A percentile compares a stretch with the other conserved stretches of the same genome.
Evolutionary conservation across 2,888 invertebrate species (phyloP).

Genomic region (Latrodectus elegans): DNA sequence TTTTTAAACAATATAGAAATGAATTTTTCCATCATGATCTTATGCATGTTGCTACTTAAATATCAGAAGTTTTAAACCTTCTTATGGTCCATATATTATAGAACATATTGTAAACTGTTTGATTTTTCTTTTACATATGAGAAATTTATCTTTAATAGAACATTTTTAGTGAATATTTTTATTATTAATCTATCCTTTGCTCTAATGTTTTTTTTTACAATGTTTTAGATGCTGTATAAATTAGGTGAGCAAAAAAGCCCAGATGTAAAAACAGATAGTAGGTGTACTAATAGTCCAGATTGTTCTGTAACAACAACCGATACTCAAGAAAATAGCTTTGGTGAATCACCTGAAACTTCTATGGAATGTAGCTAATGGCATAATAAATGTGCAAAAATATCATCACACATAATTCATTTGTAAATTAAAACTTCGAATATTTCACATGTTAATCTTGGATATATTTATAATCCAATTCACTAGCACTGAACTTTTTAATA

Average conservation of each 20-base stretch:
- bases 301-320: conserved; percentile 63
- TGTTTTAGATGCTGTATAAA: conserved; percentile 46
- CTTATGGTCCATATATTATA: too few species aligned
- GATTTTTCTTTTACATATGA: too few species aligned
- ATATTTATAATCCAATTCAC: neutral
- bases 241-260: conserved; percentile 53
- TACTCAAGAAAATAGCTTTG: conserved; percentile 20
- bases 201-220: neutral
- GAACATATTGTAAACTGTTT: too few species aligned
- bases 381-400: neutral
- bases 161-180: too few species aligned
- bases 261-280: neutral
- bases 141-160: too few species aligned
- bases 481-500: too few species aligned
- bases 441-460: neutral
- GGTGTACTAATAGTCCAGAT: conserved; percentile 54
- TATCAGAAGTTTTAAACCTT: too few species aligned
- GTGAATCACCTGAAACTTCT: conserved; percentile 19
- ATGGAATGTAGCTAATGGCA: neutral
- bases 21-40: too few species aligned
- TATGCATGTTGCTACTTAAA: too few species aligned
- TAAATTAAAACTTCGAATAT: neutral
- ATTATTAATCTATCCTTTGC: neutral
- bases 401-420: neutral
- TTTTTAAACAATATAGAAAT: too few species aligned